Base-by-base conservation (phyloP, 2,888 invertebrate genomes). In the Epiblema foenella region DNA sequence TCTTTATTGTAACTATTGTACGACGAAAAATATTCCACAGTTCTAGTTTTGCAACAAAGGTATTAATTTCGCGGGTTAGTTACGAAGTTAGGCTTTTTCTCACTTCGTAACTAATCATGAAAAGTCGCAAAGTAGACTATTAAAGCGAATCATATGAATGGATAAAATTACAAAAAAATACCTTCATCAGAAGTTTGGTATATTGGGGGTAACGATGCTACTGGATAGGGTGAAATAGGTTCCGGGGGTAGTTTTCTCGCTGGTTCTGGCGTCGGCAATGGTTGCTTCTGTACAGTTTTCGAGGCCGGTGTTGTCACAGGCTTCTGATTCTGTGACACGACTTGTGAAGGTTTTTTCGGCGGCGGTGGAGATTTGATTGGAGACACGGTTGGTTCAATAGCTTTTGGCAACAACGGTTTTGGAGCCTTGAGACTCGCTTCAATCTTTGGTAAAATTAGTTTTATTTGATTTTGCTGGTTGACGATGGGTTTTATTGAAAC, bases 371-470 rank as follows among this genome's bases (percentile, higher is more conserved):
- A 33, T 37, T 51, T 51, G 1, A 8, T 39, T 20, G 52, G 10
- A 46, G 17, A 17, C 12, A 9, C 29, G 12, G 54, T 42, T n/a
- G 46, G 18, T 3, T 24, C 10, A 24, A 15, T 7, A 7, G 56
- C 8, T 42, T 20, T 56, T 3, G 58, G 56, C 20, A 8, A 10
- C 2, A 33, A 24, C 37, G 49, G 56, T 17, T 15, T 24, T 8
- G 20, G 49, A 15, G 54, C 18, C 15, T 59, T 70, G 11, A 70
- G 54, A 17, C n/a, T 33, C 1, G 69, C 65, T 54, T 70, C 69
- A 9, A 70, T 42, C 29, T 70, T 70, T 12, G 65, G 58, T 24
- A 39, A 29, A 10, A 54, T 52, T 15, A 42, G 17, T 65, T 39
- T 56, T 29, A 65, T 46, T 46, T 46, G 65, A 18, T 51, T 51